Conservation (phyloP, 2,113 vertebrate species). For the Daphoenositta chrysoptera region DNA sequence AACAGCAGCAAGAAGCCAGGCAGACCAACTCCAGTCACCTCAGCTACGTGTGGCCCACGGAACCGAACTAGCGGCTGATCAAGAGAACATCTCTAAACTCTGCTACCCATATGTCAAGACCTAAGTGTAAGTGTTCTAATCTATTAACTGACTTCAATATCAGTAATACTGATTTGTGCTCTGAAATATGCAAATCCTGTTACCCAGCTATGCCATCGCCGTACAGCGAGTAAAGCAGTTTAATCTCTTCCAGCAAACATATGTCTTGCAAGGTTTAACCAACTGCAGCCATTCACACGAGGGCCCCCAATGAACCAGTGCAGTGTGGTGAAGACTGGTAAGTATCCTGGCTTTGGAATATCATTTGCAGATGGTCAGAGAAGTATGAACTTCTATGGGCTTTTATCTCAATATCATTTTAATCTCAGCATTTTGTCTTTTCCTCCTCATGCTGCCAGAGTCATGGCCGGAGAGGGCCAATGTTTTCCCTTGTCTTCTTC, state of each 20-base stretch:
- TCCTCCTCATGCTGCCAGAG: neutral
- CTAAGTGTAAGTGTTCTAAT: neutral
- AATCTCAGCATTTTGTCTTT: neutral
- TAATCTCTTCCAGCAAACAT: neutral
- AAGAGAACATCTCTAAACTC: neutral
- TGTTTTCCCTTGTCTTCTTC: neutral
- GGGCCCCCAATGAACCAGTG: neutral
- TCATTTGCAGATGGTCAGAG: neutral
- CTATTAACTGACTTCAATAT: neutral
- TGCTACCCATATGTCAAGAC: neutral
- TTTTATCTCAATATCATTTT: neutral
- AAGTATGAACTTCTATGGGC: neutral
- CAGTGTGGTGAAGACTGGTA: neutral
- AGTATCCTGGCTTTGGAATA: neutral
- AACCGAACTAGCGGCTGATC: neutral
- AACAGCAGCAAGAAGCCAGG: neutral
- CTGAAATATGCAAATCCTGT: neutral
- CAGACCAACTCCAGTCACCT: neutral
- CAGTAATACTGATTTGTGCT: neutral
- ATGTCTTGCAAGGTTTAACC: neutral
- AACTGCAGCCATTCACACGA: neutral
- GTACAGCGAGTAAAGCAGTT: neutral
- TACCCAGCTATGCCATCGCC: neutral
- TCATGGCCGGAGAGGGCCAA: neutral
- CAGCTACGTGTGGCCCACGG: rapidly evolving